Evolutionary conservation across 2,888 invertebrate species (phyloP).

Genomic region (Octonoba sinensis): DNA sequence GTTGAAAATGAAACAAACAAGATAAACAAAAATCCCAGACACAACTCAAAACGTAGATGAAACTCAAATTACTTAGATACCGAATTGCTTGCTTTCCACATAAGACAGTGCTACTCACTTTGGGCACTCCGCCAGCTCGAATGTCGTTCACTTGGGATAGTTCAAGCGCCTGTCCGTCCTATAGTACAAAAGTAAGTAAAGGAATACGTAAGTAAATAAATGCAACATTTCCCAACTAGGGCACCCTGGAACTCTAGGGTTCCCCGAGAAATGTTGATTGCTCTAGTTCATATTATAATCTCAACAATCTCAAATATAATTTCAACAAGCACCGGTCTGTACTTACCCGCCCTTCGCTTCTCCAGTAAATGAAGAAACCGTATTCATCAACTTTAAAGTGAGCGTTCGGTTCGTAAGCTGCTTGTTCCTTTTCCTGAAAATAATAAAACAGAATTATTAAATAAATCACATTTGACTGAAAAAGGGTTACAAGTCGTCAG

Average conservation of each 20-base stretch:
- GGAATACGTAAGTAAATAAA: not conserved
- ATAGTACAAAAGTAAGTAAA: constrained; percentile 68
- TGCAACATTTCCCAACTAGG: not conserved
- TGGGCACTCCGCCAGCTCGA: constrained; percentile 91
- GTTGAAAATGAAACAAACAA: no score
- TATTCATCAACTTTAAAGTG: constrained; percentile 95
- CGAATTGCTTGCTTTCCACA: no score
- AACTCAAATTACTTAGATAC: no score
- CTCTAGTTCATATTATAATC: no score
- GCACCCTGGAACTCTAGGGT: no score
- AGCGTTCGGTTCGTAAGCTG: constrained; percentile 88
- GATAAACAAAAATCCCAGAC: no score
- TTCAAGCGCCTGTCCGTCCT: constrained; percentile 99
- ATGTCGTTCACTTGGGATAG: constrained; percentile 98
- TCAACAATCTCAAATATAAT: no score
- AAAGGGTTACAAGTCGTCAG: no score
- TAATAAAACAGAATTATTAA: not conserved
- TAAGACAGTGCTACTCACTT: constrained; percentile 73
- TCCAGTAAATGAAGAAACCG: constrained; percentile 99
- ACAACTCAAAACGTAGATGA: no score
- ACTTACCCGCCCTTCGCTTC: constrained; percentile 91
- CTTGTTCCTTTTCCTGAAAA: constrained; percentile 86
- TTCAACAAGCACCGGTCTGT: not conserved
- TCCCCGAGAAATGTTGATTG: no score
- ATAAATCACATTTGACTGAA: not conserved